Percentiles rank a stretch among this genome's conserved stretches.
These are phyloP conservation scores for Megalurothrips usitatus DNA, from an alignment of 2,888 invertebrate genomes.

Conservation along the genomic window DNA sequence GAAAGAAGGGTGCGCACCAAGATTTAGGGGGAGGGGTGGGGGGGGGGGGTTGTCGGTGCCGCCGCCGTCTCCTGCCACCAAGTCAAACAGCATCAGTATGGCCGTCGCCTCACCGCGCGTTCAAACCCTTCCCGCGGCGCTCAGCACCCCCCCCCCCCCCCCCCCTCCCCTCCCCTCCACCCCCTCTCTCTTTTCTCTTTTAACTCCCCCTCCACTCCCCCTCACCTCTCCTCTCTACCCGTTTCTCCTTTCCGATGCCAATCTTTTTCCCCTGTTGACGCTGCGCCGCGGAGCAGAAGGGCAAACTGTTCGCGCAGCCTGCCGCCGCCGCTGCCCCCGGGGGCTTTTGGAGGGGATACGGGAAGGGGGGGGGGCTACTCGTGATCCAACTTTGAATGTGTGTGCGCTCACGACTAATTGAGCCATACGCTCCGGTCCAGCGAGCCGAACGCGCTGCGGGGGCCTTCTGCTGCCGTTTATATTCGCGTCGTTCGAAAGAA, in stretches of 20 bases:
- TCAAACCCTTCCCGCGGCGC: neutral
- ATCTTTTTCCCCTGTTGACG: conserved; percentile 20
- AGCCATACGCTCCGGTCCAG: neutral
- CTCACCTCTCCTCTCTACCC: neutral
- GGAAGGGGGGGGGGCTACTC: neutral
- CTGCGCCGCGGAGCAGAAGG: conserved; percentile 15
- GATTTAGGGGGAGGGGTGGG: neutral
- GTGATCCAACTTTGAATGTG: neutral
- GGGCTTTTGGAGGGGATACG: neutral
- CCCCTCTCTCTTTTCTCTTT: neutral
- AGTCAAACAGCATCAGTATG: conserved; percentile 25
- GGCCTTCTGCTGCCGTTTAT: neutral
- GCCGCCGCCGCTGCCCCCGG: too few relatives aligned
- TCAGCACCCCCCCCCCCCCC: neutral
- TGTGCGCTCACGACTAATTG: conserved; percentile 14
- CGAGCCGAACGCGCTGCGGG: neutral
- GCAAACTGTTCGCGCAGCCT: conserved; percentile 9
- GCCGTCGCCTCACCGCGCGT: neutral
- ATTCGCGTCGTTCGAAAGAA: too few relatives aligned
- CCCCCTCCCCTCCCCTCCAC: neutral
- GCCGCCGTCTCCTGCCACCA: neutral
- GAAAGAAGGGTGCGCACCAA: neutral
- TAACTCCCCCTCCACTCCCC: neutral
- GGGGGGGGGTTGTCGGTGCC: neutral
- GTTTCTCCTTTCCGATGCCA: neutral